phyloP scores from a whole-genome alignment of 2,888 invertebrate genomes.

The Maniola hyperantus region DNA sequence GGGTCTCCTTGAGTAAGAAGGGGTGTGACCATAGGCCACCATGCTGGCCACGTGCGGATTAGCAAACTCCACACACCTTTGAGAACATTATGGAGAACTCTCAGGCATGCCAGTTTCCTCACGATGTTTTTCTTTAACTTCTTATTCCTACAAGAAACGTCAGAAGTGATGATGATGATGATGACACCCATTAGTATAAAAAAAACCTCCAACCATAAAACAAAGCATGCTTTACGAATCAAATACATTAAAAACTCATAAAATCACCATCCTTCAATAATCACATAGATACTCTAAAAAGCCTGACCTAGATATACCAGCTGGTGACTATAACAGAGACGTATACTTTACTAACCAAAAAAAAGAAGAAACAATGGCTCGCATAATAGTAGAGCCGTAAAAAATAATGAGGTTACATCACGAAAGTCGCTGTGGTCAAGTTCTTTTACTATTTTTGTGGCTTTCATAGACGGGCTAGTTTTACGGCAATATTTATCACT shows the following conservation, averaged over 20 bases:
- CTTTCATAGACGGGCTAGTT: slow-evolving; percentile 7
- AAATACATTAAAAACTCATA: too few species aligned
- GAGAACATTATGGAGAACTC: too few species aligned
- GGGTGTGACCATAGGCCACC: too few species aligned
- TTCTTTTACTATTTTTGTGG: slow-evolving; percentile 23
- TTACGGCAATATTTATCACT: not conserved
- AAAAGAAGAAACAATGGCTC: slow-evolving; percentile 24
- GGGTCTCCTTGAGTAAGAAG: too few species aligned
- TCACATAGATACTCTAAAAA: not conserved
- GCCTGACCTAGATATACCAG: slow-evolving; percentile 7
- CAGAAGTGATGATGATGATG: too few species aligned
- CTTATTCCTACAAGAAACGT: too few species aligned
- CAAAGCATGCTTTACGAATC: not conserved
- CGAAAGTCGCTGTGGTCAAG: slow-evolving; percentile 32
- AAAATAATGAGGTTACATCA: slow-evolving; percentile 45
- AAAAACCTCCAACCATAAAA: not conserved
- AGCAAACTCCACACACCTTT: too few species aligned
- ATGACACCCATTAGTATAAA: too few species aligned
- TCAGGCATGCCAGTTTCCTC: too few species aligned
- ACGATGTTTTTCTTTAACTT: too few species aligned
- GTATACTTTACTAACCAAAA: slow-evolving; percentile 8
- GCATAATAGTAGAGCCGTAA: slow-evolving; percentile 19
- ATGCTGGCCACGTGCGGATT: too few species aligned
- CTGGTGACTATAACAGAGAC: not conserved
- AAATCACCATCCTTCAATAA: not conserved